Evolutionary conservation across 2,113 vertebrate species (phyloP), one percentile per base, ranked within the genome.

Genomic region (Coregonus clupeaformis): DNA sequence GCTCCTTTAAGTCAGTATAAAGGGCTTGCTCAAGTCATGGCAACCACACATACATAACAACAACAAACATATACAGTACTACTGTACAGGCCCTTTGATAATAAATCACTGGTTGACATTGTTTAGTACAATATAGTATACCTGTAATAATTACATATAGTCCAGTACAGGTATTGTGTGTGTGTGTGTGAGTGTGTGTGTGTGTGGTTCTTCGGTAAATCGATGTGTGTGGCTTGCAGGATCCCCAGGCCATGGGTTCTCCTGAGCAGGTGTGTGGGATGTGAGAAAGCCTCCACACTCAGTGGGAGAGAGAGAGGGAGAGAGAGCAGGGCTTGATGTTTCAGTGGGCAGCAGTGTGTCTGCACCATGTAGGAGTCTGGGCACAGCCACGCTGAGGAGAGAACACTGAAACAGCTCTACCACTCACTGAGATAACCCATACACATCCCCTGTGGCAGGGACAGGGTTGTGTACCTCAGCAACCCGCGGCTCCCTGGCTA

Each of bases 261-360:
- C 84, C 82, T 88, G 89, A 90, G 90, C 86, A 90, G 89, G 90
- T 91, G 92, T 90, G 49, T 52, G 49, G 36, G 91, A 91, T 91
- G 89, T 93, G 92, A 89, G 91, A 93, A 92, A 92, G 72, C 85
- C 77, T 89, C 91, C 87, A 88, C 90, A 85, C 88, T 91, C 89
- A 89, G 92, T 91, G 86, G 92, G 91, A 90, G 89, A 84, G 82
- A 91, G 87, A 91, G 88, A 77, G 85, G 91, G 91, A 90, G 90
- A 84, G 82, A 91, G 86, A 91, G 88, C 78, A 85, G 83, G 55
- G 86, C 86, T 87, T 87, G 85, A 85, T 87, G 82, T 88, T 86
- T 85, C 87, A 81, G 89, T 91, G 88, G 89, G 88, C 86, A 89
- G 89, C 77, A 85, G 76, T 73, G 59, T 76, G 82, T 75, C 84